phyloP scores from a whole-genome alignment of 2,113 vertebrate species.

The Aphelocoma coerulescens region DNA sequence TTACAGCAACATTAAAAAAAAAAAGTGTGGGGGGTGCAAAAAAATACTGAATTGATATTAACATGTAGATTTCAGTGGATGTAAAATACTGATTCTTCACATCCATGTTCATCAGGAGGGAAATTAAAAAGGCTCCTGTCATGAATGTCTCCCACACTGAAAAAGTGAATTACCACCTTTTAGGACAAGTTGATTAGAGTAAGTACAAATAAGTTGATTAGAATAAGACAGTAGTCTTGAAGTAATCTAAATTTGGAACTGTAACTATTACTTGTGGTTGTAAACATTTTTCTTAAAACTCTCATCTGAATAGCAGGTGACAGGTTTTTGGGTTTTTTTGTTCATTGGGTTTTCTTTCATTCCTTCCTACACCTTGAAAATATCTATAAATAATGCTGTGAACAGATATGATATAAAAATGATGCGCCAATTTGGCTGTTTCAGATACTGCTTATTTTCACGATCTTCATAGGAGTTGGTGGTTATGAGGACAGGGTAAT shows the following conservation, averaged over 20 bases:
- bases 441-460: not conserved
- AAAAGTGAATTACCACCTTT: not conserved
- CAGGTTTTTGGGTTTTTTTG: not conserved
- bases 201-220: not conserved
- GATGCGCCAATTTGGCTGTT: fast-evolving
- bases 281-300: not conserved
- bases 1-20: not conserved
- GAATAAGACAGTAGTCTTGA: not conserved
- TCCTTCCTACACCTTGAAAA: not conserved
- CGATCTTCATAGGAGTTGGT: not conserved
- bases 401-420: not conserved
- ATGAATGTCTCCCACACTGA: not conserved
- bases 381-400: not conserved
- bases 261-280: not conserved
- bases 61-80: not conserved
- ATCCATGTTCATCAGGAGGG: not conserved
- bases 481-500: not conserved
- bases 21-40: not conserved
- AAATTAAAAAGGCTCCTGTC: not conserved
- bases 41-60: not conserved
- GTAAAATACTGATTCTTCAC: not conserved
- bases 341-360: not conserved
- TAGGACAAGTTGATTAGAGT: not conserved
- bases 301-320: not conserved
- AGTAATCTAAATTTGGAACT: not conserved